Percentiles rank a stretch among this genome's conserved stretches.
phyloP scores from a whole-genome alignment of 1,140 invertebrate species.

The Cyclargus thomasi region DNA sequence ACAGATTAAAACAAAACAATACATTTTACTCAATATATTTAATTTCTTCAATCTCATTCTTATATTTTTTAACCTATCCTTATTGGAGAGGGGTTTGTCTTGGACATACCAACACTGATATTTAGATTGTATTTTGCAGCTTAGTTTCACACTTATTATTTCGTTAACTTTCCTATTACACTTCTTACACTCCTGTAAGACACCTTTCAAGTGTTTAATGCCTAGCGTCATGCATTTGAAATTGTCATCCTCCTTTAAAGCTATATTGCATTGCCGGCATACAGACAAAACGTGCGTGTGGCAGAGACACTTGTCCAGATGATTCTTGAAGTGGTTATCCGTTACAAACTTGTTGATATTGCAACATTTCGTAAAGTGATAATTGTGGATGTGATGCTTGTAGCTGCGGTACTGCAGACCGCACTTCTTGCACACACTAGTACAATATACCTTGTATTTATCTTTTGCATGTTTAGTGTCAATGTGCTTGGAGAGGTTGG shows the following conservation, averaged over 20 bases:
- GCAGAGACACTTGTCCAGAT: constrained; percentile 22
- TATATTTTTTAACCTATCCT: constrained; percentile 36
- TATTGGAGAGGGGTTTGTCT: constrained; percentile 23
- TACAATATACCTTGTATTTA: constrained; percentile 7
- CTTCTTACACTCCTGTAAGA: constrained; percentile 4
- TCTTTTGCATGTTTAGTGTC: constrained; percentile 10
- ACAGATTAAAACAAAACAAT: constrained; percentile 25
- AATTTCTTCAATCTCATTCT: constrained; percentile 35
- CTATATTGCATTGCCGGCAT: neutral
- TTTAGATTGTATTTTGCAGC: constrained; percentile 2
- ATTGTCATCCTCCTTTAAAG: neutral
- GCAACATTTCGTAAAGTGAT: constrained; percentile 22
- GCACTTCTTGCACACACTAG: constrained; percentile 22
- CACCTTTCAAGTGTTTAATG: neutral
- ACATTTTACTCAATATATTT: constrained; percentile 34
- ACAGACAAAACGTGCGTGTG: neutral
- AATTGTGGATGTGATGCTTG: constrained; percentile 24
- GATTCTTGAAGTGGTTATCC: constrained; percentile 13
- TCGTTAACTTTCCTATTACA: constrained; percentile 5
- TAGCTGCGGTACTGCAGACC: constrained; percentile 23
- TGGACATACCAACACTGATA: constrained; percentile 11
- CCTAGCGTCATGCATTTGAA: constrained; percentile 9
- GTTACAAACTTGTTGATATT: constrained; percentile 10
- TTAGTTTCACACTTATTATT: constrained; percentile 24
- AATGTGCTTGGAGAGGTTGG: constrained; percentile 20